Percentiles rank a stretch among this genome's conserved stretches.
Evolutionary conservation across 30 jellyfish, hydroid and myxozoan genomes (phyloP).

Genomic region (Pseudorhiza aurosa): DNA sequence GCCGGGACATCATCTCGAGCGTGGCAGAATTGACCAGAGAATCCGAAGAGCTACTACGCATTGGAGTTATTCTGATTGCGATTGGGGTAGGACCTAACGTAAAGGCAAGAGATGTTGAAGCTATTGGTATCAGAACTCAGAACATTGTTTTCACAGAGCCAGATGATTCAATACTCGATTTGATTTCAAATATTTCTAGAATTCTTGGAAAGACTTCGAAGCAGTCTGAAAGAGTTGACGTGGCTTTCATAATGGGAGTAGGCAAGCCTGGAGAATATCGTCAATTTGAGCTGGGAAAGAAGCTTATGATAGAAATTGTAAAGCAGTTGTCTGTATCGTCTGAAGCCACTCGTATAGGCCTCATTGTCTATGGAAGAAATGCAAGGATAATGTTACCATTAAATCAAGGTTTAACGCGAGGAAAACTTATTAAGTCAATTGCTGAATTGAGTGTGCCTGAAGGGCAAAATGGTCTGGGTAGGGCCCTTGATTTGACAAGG

Average conservation of each 20-base stretch:
- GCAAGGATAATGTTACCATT: conserved; percentile 24
- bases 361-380: conserved; percentile 46
- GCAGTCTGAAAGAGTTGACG: not conserved
- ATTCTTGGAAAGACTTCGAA: not conserved
- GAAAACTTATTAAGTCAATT: not conserved
- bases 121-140: not conserved
- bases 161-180: not conserved
- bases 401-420: not conserved
- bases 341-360: conserved; percentile 11
- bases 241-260: not conserved
- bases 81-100: conserved; percentile 15
- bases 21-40: not conserved
- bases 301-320: conserved; percentile 23
- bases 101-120: not conserved
- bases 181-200: not conserved
- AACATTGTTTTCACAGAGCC: not conserved
- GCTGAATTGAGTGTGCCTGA: conserved; percentile 24
- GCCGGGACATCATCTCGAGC: conserved; percentile 2
- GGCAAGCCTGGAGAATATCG: not conserved
- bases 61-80: not conserved
- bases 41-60: not conserved
- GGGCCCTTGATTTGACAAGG: conserved; percentile 37
- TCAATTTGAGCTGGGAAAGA: conserved; percentile 39
- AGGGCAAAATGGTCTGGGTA: conserved; percentile 14
- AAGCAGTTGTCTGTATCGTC: conserved; percentile 37